Evolutionary conservation across 1,140 invertebrate genomes (phyloP).

Genomic region (Ephestia elutella): DNA sequence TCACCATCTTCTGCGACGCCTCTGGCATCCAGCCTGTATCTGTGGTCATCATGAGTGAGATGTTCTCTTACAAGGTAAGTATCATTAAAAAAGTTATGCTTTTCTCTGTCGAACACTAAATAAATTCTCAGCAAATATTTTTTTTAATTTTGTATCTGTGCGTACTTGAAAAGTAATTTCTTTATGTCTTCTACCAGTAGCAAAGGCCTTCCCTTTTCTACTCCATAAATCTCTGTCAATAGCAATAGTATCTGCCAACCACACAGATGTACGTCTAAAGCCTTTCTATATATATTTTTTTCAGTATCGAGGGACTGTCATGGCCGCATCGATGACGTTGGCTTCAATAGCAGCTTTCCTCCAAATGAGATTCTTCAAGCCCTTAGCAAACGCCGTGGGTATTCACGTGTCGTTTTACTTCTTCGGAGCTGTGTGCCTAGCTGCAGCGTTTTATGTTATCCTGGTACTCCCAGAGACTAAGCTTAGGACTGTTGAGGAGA

Average conservation of each 20-base stretch:
- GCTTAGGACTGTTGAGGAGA: slow-evolving; percentile 41
- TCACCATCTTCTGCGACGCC: slow-evolving; percentile 61
- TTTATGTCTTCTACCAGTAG: too few relatives aligned
- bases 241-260: too few relatives aligned
- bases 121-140: too few relatives aligned
- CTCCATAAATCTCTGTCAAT: too few relatives aligned
- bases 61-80: slow-evolving; percentile 60
- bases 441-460: slow-evolving; percentile 39
- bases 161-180: too few relatives aligned
- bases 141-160: too few relatives aligned
- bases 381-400: slow-evolving; percentile 41
- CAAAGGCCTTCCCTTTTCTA: too few relatives aligned
- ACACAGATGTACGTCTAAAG: too few relatives aligned
- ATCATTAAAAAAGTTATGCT: too few relatives aligned
- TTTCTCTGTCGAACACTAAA: not conserved
- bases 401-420: slow-evolving; percentile 53
- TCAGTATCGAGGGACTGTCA: slow-evolving; percentile 57
- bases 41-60: slow-evolving; percentile 50
- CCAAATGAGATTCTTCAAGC: slow-evolving; percentile 56
- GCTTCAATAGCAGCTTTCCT: slow-evolving; percentile 43
- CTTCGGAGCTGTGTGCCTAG: slow-evolving; percentile 44
- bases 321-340: slow-evolving; percentile 44
- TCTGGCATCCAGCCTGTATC: slow-evolving; percentile 50
- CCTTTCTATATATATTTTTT: slow-evolving; percentile 15
- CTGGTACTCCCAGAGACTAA: slow-evolving; percentile 56